phyloP scores from a whole-genome alignment of 2,113 vertebrate species.

The Colossoma macropomum region DNA sequence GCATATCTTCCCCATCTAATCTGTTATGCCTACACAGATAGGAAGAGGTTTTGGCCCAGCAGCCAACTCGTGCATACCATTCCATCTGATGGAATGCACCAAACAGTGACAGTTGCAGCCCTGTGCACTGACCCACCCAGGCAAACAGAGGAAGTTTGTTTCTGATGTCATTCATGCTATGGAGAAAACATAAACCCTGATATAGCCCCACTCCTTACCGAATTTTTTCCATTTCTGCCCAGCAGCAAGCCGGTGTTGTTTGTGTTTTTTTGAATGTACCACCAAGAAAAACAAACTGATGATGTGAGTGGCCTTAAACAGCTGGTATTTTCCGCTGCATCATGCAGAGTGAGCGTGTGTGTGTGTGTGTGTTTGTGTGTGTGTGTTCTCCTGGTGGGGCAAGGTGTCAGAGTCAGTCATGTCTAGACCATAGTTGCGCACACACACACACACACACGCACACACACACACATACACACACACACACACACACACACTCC shows the following conservation, averaged over 20 bases:
- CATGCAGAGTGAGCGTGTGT: constrained; percentile 47
- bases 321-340: constrained; percentile 44
- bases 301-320: constrained; percentile 44
- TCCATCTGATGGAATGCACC: constrained; percentile 83
- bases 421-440: constrained; percentile 65
- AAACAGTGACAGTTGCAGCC: constrained; percentile 69
- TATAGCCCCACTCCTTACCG: not conserved
- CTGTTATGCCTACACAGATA: constrained; percentile 81
- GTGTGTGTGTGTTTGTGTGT: constrained; percentile 45
- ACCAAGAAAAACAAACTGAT: constrained; percentile 63
- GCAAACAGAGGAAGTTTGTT: constrained; percentile 74
- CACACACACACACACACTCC: constrained; percentile 38
- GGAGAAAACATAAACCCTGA: constrained; percentile 48
- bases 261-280: constrained; percentile 62
- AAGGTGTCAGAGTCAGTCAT: constrained; percentile 64
- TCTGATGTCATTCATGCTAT: constrained; percentile 70
- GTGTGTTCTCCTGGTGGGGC: constrained; percentile 14
- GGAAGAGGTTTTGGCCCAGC: constrained; percentile 61
- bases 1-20: constrained; percentile 80
- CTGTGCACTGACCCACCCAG: constrained; percentile 33
- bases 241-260: constrained; percentile 44
- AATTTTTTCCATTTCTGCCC: not conserved
- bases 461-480: constrained; percentile 33
- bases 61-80: constrained; percentile 59
- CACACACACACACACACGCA: constrained; percentile 49